Conservation (phyloP, 2,113 vertebrate genomes). For the Ramphastos sulfuratus region DNA sequence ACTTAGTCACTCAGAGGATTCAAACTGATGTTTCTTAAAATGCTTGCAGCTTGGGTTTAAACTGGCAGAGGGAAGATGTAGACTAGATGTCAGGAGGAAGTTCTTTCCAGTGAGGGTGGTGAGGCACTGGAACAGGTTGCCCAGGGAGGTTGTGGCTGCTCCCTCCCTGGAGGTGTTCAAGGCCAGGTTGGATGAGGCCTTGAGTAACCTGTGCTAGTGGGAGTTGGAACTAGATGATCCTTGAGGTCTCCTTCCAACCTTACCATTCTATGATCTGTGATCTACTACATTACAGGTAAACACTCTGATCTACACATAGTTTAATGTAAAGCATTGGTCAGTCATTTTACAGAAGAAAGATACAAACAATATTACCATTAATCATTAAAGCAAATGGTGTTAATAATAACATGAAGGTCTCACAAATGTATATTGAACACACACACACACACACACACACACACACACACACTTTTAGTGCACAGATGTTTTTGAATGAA, state of each 20-base stretch:
- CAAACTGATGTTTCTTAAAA: neutral
- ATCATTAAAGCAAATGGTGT: neutral
- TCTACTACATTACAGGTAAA: neutral
- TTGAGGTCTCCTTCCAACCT: too few species aligned
- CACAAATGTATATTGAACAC: neutral
- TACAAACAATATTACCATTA: neutral
- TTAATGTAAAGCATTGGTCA: neutral
- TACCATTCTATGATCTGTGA: too few species aligned
- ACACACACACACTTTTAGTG: neutral
- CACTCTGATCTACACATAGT: neutral
- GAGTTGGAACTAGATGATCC: too few species aligned
- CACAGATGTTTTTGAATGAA: neutral
- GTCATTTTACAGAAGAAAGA: neutral
- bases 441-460: neutral
- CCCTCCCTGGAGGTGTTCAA: too few species aligned
- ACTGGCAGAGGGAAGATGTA: too few species aligned
- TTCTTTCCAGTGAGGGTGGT: too few species aligned
- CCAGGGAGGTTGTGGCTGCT: too few species aligned
- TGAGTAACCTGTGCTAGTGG: too few species aligned
- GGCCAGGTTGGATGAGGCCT: too few species aligned
- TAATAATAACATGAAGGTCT: neutral
- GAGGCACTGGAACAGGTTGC: too few species aligned
- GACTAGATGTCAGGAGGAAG: too few species aligned
- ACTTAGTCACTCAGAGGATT: neutral
- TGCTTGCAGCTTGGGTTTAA: too few species aligned